Percentiles rank a stretch among this genome's conserved stretches.
Conservation (phyloP, 2,888 invertebrate genomes). For the Ypsolopha scabrella region DNA sequence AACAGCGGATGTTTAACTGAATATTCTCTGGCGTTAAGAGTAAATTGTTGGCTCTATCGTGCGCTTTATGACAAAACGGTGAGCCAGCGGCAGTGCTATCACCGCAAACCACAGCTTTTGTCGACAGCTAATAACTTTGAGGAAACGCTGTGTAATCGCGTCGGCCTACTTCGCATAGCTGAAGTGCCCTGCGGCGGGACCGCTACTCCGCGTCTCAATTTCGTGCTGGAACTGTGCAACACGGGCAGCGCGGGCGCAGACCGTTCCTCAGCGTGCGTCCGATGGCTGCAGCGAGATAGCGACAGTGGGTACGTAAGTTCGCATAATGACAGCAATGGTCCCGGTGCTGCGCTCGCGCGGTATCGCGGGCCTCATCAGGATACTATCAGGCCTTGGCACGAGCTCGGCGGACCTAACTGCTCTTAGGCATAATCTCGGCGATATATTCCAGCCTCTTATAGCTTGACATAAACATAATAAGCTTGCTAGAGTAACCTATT, state of each 20-base stretch:
- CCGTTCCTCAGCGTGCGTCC: slow-evolving; percentile 32
- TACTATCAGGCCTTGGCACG: slow-evolving; percentile 20
- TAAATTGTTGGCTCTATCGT: slow-evolving; percentile 4
- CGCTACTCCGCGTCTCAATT: slow-evolving; percentile 28
- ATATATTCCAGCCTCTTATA: not conserved
- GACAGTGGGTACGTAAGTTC: slow-evolving; percentile 18
- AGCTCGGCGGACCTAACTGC: not conserved
- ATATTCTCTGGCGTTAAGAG: slow-evolving; percentile 22
- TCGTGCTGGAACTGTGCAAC: slow-evolving; percentile 12
- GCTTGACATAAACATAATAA: slow-evolving; percentile 2
- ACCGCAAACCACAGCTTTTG: slow-evolving; percentile 39
- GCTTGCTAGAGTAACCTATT: not conserved
- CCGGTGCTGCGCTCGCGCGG: slow-evolving; percentile 14
- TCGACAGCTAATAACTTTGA: slow-evolving; percentile 44
- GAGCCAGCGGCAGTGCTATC: slow-evolving; percentile 23
- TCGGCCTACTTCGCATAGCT: slow-evolving; percentile 37
- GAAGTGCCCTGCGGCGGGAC: slow-evolving; percentile 30
- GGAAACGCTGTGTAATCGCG: slow-evolving; percentile 38
- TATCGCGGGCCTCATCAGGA: slow-evolving; percentile 13
- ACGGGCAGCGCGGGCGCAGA: slow-evolving; percentile 11
- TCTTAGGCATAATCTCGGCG: slow-evolving; percentile 1
- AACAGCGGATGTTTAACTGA: slow-evolving; percentile 56
- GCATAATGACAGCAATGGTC: slow-evolving; percentile 28
- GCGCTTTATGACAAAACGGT: slow-evolving; percentile 22
- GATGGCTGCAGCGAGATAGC: slow-evolving; percentile 27